Evolutionary conservation across 2,113 vertebrate species (phyloP).

Genomic region (Myrmecophaga tridactyla): DNA sequence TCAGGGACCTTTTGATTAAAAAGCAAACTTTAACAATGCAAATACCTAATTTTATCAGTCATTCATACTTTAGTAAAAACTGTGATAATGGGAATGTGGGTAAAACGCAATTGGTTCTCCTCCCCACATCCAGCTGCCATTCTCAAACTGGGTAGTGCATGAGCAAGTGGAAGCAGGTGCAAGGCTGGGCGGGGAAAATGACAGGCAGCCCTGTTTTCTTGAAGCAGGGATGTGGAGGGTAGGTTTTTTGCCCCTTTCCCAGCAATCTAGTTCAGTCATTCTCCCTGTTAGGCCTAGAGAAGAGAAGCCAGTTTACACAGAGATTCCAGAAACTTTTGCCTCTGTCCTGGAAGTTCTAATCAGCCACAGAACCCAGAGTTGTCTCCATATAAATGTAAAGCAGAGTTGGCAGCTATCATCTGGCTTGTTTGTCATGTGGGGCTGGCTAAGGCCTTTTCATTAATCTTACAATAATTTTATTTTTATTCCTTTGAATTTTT

Average conservation of each 20-base stretch:
- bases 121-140: neutral
- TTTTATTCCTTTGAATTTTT: neutral
- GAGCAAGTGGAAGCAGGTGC: neutral
- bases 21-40: neutral
- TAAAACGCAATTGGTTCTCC: accelerated
- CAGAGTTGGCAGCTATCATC: neutral
- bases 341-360: neutral
- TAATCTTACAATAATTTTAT: accelerated
- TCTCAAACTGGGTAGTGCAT: too few relatives aligned
- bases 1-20: neutral
- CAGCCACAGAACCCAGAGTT: neutral
- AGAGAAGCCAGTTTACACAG: neutral
- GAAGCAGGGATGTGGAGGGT: neutral
- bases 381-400: too few relatives aligned
- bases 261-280: neutral
- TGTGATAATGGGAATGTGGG: neutral
- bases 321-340: too few relatives aligned
- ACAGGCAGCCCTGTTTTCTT: too few relatives aligned
- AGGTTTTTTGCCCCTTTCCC: accelerated
- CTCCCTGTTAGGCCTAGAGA: accelerated
- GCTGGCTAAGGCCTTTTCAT: neutral
- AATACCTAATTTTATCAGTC: neutral
- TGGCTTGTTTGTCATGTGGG: neutral
- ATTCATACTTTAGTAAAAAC: neutral
- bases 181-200: neutral